Conservation (phyloP, 2,888 invertebrate species). For the Cheilosia vernalis region DNA sequence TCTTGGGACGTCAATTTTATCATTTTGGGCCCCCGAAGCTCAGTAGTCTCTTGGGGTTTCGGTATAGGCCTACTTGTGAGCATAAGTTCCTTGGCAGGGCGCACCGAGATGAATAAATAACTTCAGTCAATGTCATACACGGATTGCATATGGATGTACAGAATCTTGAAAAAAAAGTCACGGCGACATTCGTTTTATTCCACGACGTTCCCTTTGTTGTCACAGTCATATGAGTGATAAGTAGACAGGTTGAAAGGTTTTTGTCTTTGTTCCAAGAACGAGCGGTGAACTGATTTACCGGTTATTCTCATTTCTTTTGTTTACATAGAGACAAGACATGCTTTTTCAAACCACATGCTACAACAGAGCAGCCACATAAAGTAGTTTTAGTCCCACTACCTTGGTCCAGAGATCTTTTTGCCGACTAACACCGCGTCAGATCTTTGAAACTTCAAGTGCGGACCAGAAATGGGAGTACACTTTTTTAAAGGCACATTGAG, state of each 20-base stretch:
- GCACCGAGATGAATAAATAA: background rate
- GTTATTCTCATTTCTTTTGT: constrained; percentile 9
- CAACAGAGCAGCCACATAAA: too few species aligned
- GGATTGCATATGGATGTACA: constrained; percentile 6
- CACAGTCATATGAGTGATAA: constrained; percentile 1
- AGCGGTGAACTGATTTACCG: background rate
- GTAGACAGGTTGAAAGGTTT: background rate
- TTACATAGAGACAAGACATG: background rate
- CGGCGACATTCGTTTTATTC: background rate
- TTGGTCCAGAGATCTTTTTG: too few species aligned
- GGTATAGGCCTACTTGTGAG: background rate
- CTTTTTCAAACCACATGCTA: background rate
- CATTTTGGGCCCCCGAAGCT: too few species aligned
- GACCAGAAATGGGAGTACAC: background rate
- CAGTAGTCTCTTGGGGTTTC: background rate
- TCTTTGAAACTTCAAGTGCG: background rate
- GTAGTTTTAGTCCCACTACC: too few species aligned
- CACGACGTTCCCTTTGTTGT: background rate
- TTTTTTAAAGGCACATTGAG: background rate
- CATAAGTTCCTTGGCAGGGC: background rate
- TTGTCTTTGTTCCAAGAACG: background rate
- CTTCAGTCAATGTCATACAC: constrained; percentile 14
- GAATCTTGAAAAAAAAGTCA: background rate
- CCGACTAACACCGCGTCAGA: background rate
- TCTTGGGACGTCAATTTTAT: too few species aligned